Percentiles rank a stretch among this genome's conserved stretches.
Evolutionary conservation across 2,797 vertebrate genomes (phyloP).

Genomic region (Erpetoichthys calabaricus): DNA sequence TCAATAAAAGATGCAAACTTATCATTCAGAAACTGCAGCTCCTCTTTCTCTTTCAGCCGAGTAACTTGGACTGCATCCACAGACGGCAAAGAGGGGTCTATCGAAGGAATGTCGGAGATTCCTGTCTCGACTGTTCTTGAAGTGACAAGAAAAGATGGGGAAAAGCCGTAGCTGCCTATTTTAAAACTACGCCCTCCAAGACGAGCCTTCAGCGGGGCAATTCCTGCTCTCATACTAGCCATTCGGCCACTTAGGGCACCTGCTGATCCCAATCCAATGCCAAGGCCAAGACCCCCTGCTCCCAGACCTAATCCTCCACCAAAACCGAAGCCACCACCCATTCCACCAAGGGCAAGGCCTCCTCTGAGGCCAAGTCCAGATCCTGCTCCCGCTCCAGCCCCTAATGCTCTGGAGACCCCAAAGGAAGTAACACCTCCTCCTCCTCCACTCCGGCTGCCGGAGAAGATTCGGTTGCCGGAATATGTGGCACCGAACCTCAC

Average conservation of each 20-base stretch:
- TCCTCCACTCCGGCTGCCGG: slow-evolving; percentile 10
- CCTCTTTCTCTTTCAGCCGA: slow-evolving; percentile 37
- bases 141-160: slow-evolving; percentile 26
- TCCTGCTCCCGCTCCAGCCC: slow-evolving; percentile 16
- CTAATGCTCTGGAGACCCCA: slow-evolving; percentile 19
- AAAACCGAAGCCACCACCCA: slow-evolving; percentile 13
- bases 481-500: slow-evolving; percentile 38
- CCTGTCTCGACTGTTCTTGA: slow-evolving; percentile 15
- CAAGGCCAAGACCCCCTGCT: slow-evolving; percentile 7
- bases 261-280: slow-evolving; percentile 1
- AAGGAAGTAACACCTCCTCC: slow-evolving; percentile 3
- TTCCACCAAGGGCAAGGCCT: slow-evolving; percentile 6
- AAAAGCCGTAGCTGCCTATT: slow-evolving; percentile 33
- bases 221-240: slow-evolving; percentile 21
- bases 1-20: slow-evolving; percentile 41
- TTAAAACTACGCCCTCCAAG: slow-evolving; percentile 34
- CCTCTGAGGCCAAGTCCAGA: slow-evolving; percentile 10
- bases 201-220: slow-evolving; percentile 26
- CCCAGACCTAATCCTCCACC: slow-evolving; percentile 15
- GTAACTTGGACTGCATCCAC: slow-evolving; percentile 34
- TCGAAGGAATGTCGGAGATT: slow-evolving; percentile 21
- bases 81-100: slow-evolving; percentile 39
- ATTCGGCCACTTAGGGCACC: slow-evolving; percentile 6
- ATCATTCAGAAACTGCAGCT: slow-evolving; percentile 39
- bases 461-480: slow-evolving; percentile 31